phyloP scores from a whole-genome alignment of 2,113 vertebrate genomes.

The Phylloscopus trochiloides region DNA sequence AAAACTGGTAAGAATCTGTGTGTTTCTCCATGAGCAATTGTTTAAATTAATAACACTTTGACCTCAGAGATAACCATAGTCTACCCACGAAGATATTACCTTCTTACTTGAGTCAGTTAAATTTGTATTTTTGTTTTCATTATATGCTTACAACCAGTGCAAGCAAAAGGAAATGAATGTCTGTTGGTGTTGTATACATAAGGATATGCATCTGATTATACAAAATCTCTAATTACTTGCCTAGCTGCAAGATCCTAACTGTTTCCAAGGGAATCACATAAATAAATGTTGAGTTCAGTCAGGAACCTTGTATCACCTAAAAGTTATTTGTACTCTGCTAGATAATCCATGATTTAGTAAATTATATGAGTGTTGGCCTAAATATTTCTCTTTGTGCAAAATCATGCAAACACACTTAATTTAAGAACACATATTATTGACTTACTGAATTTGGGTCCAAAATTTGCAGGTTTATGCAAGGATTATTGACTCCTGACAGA shows the following conservation, averaged over 20 bases:
- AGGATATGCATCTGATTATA: not conserved
- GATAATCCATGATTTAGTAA: not conserved
- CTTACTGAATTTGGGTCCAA: not conserved
- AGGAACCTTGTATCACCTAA: not conserved
- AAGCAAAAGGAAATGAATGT: not conserved
- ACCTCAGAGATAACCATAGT: not conserved
- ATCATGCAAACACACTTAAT: not conserved
- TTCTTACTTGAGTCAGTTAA: not conserved
- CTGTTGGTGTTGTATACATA: not conserved
- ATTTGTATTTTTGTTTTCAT: not conserved
- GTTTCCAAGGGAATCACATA: not conserved
- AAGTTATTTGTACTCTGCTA: not conserved
- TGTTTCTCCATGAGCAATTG: not conserved
- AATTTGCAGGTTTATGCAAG: not conserved
- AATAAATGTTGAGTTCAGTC: not conserved
- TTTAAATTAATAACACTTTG: not conserved
- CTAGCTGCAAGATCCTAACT: not conserved
- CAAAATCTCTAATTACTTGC: not conserved
- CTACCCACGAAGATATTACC: not conserved
- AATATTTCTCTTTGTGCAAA: not conserved
- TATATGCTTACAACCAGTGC: not conserved
- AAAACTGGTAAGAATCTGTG: not conserved
- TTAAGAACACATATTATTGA: not conserved
- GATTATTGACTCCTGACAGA: not conserved
- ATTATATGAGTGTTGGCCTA: rapidly evolving